phyloP scores from a whole-genome alignment of 2,113 vertebrate genomes.

The Garra rufa region DNA sequence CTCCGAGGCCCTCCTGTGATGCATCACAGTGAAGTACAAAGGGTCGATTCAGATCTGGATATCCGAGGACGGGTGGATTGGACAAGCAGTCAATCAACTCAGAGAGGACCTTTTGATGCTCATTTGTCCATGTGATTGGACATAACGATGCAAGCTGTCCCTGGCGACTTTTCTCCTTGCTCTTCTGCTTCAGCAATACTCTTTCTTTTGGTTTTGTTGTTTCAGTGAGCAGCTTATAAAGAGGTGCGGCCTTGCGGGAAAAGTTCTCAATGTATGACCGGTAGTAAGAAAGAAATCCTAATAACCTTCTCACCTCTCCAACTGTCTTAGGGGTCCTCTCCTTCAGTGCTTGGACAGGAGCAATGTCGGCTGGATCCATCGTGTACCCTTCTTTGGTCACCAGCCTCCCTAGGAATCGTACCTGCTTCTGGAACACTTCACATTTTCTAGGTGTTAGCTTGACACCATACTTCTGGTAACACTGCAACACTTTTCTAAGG shows the following conservation, averaged over 20 bases:
- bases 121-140: background rate
- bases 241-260: constrained; percentile 22
- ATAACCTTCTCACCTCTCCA: background rate
- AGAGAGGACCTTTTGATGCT: background rate
- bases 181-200: background rate
- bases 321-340: constrained; percentile 8
- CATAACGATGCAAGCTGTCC: background rate
- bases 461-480: too few species aligned
- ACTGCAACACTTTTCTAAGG: too few species aligned
- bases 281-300: background rate
- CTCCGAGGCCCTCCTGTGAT: background rate
- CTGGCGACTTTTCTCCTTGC: background rate
- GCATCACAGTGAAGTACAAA: background rate
- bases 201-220: background rate
- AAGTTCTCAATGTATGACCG: background rate
- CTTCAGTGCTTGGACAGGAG: constrained; percentile 22
- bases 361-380: too few species aligned
- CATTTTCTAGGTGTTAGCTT: too few species aligned
- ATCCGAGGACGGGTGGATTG: background rate
- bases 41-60: background rate
- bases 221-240: constrained; percentile 12
- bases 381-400: too few species aligned
- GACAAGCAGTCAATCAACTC: background rate
- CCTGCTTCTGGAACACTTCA: too few species aligned
- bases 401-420: too few species aligned